Conservation (phyloP, 2,888 invertebrate species). For the Strigamia transsilvanica region DNA sequence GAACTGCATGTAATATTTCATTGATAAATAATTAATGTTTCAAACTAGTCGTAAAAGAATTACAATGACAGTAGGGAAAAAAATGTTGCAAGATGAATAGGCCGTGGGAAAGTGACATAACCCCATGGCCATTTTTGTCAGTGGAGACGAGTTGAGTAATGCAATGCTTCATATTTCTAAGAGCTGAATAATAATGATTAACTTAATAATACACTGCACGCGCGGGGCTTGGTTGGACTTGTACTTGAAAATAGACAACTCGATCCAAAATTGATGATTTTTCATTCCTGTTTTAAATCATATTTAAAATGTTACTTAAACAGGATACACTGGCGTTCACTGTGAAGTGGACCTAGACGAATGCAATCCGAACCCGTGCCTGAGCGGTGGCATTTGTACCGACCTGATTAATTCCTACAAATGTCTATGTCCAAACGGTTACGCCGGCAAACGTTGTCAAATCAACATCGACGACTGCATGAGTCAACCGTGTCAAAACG, state of each 20-base stretch:
- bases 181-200: slow-evolving; percentile 39
- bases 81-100: background rate
- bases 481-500: slow-evolving; percentile 75
- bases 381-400: slow-evolving; percentile 60
- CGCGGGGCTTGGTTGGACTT: slow-evolving; percentile 15
- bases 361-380: slow-evolving; percentile 61
- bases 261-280: background rate
- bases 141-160: slow-evolving; percentile 46
- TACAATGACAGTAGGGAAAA: slow-evolving; percentile 31
- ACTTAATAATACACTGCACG: slow-evolving; percentile 36
- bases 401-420: slow-evolving; percentile 61
- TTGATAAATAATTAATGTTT: slow-evolving; percentile 28
- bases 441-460: slow-evolving; percentile 77
- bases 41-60: slow-evolving; percentile 32
- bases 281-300: background rate
- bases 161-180: slow-evolving; percentile 18
- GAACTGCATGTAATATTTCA: background rate
- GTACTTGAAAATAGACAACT: background rate
- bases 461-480: slow-evolving; percentile 91
- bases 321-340: slow-evolving; percentile 60
- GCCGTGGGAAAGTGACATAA: slow-evolving; percentile 49
- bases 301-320: slow-evolving; percentile 38
- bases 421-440: slow-evolving; percentile 79
- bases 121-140: slow-evolving; percentile 40
- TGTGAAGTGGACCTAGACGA: slow-evolving; percentile 61